phyloP scores from a whole-genome alignment of 2,888 invertebrate genomes.

The Megalurothrips usitatus region DNA sequence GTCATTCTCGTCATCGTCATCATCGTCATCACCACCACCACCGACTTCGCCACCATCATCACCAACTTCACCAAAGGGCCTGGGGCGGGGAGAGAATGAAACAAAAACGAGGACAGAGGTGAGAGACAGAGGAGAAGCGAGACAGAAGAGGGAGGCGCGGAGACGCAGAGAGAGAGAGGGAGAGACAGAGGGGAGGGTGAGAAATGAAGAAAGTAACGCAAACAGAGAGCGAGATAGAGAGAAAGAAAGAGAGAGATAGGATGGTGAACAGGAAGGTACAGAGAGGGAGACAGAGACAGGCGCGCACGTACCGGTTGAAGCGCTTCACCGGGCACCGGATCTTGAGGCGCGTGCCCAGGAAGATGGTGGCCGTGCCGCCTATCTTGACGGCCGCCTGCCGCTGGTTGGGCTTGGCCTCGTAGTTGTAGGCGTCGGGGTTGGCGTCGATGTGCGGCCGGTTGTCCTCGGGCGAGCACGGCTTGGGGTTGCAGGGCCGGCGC shows the following conservation, averaged over 20 bases:
- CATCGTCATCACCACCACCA: neutral
- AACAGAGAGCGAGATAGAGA: neutral
- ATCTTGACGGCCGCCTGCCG: constrained; percentile 77
- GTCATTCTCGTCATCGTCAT: neutral
- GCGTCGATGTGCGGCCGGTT: constrained; percentile 69
- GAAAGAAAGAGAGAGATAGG: neutral
- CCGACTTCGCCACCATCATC: neutral
- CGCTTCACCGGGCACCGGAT: constrained; percentile 90
- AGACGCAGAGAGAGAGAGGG: neutral
- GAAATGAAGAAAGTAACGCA: neutral
- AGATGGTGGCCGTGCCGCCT: constrained; percentile 85
- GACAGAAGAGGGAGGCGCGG: neutral
- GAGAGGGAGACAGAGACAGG: neutral
- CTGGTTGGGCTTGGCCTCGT: constrained; percentile 77
- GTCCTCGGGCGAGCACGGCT: constrained; percentile 69
- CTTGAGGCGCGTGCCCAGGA: constrained; percentile 85
- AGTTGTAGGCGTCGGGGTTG: constrained; percentile 71
- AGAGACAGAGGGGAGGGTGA: neutral
- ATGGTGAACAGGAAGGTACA: neutral
- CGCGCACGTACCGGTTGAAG: constrained; percentile 49
- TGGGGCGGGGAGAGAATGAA: neutral
- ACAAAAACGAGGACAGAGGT: too few species aligned
- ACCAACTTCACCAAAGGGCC: neutral
- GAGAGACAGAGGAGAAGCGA: neutral
- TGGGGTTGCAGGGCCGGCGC: constrained; percentile 79